Evolutionary conservation across 92 coral and sea anemone species (phyloP), one percentile per base, ranked within the genome.

Genomic region (Epizoanthus fatuus): DNA sequence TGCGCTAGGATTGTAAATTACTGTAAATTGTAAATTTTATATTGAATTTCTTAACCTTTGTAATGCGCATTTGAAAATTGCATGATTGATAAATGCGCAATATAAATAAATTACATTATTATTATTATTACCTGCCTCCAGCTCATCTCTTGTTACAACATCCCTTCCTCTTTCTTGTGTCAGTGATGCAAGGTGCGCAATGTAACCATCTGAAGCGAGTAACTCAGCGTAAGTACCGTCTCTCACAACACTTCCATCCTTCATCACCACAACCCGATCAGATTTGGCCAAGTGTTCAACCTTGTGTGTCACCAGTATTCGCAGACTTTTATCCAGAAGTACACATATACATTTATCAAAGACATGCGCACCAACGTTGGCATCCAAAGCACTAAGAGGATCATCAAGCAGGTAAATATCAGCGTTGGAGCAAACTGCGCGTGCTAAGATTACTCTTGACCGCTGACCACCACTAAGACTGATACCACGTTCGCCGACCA

Each of bases 311-410:
- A 63, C 42, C n/a, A 63, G 13, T 4, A 63, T 2, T 63, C 69
- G n/a, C 13, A 63, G 40, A 13, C 4, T 16, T 20, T 15, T 7
- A 63, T 15, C 16, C 42, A 63, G 69, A 39, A 63, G 13, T 25
- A 44, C 69, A 63, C 40, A 63, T n/a, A 63, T 63, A 63, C 69
- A 63, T 63, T 63, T 63, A 7, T 63, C 69, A 63, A 63, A 63
- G 39, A 63, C 69, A 63, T 63, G 1, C 35, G 35, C 35, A 29
- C 35, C 1, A 1, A 29, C 35, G 35, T 29, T 29, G 35, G 35
- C 35, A 32, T 63, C 69, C 42, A 63, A 63, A 63, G 69, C 69
- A 6, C 69, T 63, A 4, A 63, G 69, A 19, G 69, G 69, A 63
- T 63, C 69, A 12, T 63, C 69, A 14, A 63, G 69, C 42, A 63